phyloP scores from a whole-genome alignment of 64 coral and sea anemone genomes.

The Montipora sp. region DNA sequence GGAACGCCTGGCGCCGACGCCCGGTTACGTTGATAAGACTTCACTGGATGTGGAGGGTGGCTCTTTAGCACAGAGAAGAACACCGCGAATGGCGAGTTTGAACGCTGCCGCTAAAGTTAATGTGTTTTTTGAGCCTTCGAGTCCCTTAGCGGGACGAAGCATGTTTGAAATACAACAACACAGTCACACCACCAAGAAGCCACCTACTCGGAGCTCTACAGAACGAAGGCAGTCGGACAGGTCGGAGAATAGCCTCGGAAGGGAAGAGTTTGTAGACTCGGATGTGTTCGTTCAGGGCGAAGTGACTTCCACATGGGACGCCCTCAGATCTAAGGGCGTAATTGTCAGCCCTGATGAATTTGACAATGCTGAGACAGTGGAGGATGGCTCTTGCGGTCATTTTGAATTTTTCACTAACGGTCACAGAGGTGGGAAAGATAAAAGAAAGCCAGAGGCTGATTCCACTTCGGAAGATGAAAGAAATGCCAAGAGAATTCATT shows the following conservation, averaged over 20 bases:
- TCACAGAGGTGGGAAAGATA: slow-evolving; percentile 38
- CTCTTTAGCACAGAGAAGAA: slow-evolving; percentile 73
- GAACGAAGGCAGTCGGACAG: slow-evolving; percentile 28
- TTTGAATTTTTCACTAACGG: slow-evolving; percentile 41
- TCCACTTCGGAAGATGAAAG: slow-evolving; percentile 65
- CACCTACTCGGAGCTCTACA: neutral
- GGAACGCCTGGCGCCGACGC: slow-evolving; percentile 89
- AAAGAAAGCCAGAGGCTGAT: slow-evolving; percentile 65
- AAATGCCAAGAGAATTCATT: slow-evolving; percentile 49
- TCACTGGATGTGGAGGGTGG: slow-evolving; percentile 70
- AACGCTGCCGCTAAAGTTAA: slow-evolving; percentile 99
- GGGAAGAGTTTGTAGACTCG: neutral
- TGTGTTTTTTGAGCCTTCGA: slow-evolving; percentile 95
- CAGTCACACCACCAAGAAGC: slow-evolving; percentile 46
- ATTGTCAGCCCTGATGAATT: slow-evolving; percentile 25
- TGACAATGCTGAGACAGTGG: neutral
- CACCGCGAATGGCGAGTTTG: slow-evolving; percentile 94
- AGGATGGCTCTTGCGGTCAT: neutral
- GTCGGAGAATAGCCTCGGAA: neutral
- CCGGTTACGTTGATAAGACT: slow-evolving; percentile 98
- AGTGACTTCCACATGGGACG: slow-evolving; percentile 42
- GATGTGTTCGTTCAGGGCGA: slow-evolving; percentile 42
- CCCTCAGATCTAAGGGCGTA: neutral
- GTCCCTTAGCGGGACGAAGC: slow-evolving; percentile 89
- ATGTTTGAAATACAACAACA: slow-evolving; percentile 88